These are phyloP conservation scores for Cotesia chilonis DNA, from an alignment of 1,140 invertebrate genomes.

Conservation along the genomic window DNA sequence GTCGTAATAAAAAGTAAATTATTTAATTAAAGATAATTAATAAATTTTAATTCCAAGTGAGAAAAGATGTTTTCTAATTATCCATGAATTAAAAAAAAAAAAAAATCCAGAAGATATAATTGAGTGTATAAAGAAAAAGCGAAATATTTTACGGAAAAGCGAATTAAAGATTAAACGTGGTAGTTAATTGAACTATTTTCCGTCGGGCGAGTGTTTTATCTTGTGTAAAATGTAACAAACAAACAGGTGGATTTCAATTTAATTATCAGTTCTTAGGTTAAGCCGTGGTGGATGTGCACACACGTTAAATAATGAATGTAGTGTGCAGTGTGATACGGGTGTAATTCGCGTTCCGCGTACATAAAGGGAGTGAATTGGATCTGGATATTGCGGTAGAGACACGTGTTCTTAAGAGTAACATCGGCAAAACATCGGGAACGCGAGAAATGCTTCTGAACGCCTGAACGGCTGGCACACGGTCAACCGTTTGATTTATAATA, in stretches of 20 bases:
- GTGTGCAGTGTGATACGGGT: constrained; percentile 21
- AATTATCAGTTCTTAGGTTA: constrained; percentile 21
- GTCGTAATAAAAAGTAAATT: not conserved
- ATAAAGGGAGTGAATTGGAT: constrained; percentile 15
- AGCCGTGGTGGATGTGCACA: not conserved
- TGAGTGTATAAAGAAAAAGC: no score
- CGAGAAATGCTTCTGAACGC: constrained; percentile 52
- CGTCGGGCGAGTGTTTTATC: constrained; percentile 13
- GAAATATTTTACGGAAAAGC: not conserved
- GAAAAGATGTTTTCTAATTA: no score
- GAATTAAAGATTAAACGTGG: not conserved
- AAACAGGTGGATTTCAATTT: constrained; percentile 28
- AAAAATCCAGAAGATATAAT: no score
- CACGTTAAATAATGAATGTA: not conserved
- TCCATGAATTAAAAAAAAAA: no score
- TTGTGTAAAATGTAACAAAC: not conserved
- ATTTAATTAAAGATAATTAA: not conserved
- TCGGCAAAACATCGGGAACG: constrained; percentile 56
- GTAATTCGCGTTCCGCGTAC: constrained; percentile 32
- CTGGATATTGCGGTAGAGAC: constrained; percentile 36
- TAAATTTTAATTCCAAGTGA: no score
- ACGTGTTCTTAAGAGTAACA: constrained; percentile 55
- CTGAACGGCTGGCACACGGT: constrained; percentile 38
- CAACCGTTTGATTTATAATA: constrained; percentile 59
- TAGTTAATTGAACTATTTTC: constrained; percentile 13